These are phyloP conservation scores for Myotis lucifugus DNA, from an alignment of 2,113 vertebrate species.

Conservation along the genomic window DNA sequence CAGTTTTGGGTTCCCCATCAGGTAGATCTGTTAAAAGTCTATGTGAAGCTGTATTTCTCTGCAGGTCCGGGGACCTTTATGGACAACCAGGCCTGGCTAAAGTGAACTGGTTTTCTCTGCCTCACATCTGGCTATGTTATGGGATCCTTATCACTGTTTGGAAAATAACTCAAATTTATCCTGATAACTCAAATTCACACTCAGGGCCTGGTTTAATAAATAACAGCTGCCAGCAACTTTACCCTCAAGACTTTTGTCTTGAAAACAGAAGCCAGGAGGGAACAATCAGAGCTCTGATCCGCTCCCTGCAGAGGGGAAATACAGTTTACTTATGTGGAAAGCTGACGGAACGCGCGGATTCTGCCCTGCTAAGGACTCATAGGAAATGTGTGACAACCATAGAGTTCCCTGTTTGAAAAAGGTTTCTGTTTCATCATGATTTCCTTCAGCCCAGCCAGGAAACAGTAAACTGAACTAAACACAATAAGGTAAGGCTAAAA, in stretches of 20 bases:
- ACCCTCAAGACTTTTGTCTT: too few relatives aligned
- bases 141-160: background rate
- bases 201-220: background rate
- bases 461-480: background rate
- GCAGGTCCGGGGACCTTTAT: background rate
- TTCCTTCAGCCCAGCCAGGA: background rate
- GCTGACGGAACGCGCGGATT: background rate
- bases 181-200: background rate
- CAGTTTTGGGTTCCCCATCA: background rate
- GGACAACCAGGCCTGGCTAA: background rate
- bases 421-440: background rate
- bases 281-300: background rate
- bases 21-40: background rate
- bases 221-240: too few relatives aligned
- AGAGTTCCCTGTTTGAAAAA: background rate
- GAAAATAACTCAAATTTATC: background rate
- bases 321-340: background rate
- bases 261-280: background rate
- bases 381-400: background rate
- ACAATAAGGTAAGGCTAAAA: background rate
- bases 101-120: background rate
- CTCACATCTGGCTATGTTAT: background rate
- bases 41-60: background rate
- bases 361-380: background rate
- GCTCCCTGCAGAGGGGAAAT: background rate